phyloP scores from a whole-genome alignment of 2,888 invertebrate species.

The Andrena praecox region DNA sequence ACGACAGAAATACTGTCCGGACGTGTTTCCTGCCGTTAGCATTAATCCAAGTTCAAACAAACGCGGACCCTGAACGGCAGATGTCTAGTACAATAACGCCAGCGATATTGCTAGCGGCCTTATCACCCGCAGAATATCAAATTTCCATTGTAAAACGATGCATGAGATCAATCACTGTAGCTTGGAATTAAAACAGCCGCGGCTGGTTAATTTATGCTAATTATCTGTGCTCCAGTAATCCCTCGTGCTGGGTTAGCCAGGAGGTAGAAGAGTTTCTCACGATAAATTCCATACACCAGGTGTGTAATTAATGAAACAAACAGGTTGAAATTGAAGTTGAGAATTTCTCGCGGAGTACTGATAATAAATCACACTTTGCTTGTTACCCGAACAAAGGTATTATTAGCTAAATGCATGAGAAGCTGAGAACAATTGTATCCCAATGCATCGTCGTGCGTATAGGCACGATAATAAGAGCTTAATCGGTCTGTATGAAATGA shows the following conservation, averaged over 20 bases:
- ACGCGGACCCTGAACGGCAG: slow-evolving; percentile 6
- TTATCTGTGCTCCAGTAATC: too few relatives aligned
- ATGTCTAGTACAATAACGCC: neutral
- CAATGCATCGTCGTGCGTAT: too few relatives aligned
- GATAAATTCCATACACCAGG: too few relatives aligned
- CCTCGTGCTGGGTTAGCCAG: too few relatives aligned
- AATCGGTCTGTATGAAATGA: neutral
- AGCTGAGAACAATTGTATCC: neutral
- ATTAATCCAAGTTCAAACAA: slow-evolving; percentile 43
- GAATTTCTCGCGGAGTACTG: too few relatives aligned
- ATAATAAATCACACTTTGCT: too few relatives aligned
- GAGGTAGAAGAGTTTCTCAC: too few relatives aligned
- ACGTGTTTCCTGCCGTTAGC: slow-evolving; percentile 60
- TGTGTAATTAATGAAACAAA: too few relatives aligned
- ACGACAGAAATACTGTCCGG: slow-evolving; percentile 55
- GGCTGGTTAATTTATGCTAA: neutral
- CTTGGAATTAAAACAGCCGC: neutral
- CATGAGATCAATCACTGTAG: neutral
- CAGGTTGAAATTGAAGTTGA: too few relatives aligned
- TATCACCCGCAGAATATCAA: slow-evolving; percentile 27
- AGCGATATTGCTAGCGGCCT: neutral
- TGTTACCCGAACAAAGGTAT: neutral
- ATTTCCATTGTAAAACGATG: slow-evolving; percentile 4
- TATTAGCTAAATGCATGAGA: neutral
- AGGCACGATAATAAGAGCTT: neutral